A percentile compares a stretch with the other conserved stretches of the same genome.
These are phyloP conservation scores for Elanus axillaris DNA, from an alignment of 2,113 vertebrate species.

Conservation along the genomic window DNA sequence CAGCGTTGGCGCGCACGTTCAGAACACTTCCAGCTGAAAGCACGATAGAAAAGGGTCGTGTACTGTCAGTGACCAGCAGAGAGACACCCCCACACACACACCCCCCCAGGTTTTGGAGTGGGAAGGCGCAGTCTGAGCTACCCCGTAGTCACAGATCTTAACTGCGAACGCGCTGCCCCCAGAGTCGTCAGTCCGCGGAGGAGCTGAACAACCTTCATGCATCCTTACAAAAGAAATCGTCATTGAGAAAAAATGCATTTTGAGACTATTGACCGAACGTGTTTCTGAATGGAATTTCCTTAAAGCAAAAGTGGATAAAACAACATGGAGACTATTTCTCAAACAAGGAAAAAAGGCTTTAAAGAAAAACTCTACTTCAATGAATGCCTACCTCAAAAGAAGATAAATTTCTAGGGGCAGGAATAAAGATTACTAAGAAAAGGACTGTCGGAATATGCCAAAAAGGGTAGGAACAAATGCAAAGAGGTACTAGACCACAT, in stretches of 20 bases:
- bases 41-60: background rate
- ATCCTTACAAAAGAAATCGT: background rate
- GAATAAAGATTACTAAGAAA: background rate
- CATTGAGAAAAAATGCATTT: background rate
- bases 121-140: background rate
- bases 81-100: accelerated
- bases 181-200: no score
- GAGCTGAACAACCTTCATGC: background rate
- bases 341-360: background rate
- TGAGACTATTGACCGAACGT: background rate
- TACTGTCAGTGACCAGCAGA: background rate
- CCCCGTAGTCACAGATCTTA: no score
- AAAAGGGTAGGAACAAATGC: background rate
- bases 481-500: background rate
- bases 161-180: background rate
- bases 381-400: background rate
- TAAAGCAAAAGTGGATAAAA: background rate
- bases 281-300: background rate
- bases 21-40: background rate
- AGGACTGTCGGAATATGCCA: background rate
- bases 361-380: background rate
- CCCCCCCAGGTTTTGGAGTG: background rate
- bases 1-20: accelerated
- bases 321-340: background rate
- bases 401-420: background rate